A percentile compares a stretch with the other conserved stretches of the same genome.
Evolutionary conservation across 2,113 vertebrate genomes (phyloP).

Genomic region (Mellivora capensis): DNA sequence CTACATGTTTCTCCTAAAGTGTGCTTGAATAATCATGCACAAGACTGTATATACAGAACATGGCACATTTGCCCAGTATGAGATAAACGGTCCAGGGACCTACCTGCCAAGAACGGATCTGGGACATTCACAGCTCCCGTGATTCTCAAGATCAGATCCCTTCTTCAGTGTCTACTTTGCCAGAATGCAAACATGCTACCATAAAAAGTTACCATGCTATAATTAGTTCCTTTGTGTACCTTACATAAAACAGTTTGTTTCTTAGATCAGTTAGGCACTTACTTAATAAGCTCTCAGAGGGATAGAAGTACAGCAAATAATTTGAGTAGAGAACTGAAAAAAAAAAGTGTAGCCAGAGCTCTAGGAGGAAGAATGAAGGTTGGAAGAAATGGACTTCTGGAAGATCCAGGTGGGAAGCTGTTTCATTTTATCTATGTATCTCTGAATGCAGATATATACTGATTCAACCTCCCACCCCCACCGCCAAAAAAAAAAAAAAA

Average conservation of each 20-base stretch:
- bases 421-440: neutral
- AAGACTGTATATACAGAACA: neutral
- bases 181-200: neutral
- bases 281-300: neutral
- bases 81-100: neutral
- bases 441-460: neutral
- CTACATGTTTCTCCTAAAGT: neutral
- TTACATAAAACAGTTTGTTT: neutral
- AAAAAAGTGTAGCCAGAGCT: neutral
- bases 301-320: neutral
- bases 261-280: neutral
- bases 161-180: neutral
- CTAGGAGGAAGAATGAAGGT: neutral
- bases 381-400: neutral
- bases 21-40: neutral
- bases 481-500: no score
- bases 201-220: neutral
- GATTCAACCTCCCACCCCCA: neutral
- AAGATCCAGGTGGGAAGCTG: fast-evolving
- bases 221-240: neutral
- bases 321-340: neutral
- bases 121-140: neutral
- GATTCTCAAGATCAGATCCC: neutral
- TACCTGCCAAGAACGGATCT: neutral
- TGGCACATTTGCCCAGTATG: neutral